Conservation (phyloP, 2,797 vertebrate species). For the Danio jaintianensis region DNA sequence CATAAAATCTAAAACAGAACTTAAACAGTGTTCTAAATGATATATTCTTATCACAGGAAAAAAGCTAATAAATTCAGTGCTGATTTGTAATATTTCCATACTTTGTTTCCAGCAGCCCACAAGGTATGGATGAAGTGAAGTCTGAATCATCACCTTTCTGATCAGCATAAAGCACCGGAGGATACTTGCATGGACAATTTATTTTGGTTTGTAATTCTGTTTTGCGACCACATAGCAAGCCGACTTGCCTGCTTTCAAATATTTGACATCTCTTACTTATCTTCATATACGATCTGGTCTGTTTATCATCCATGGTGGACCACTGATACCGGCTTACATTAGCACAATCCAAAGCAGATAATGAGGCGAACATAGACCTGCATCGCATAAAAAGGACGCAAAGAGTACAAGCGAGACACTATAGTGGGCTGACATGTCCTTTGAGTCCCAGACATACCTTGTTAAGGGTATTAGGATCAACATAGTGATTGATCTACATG, state of each 20-base stretch:
- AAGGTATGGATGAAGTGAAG: constrained; percentile 25
- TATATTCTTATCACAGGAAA: not conserved
- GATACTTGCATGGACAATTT: constrained; percentile 13
- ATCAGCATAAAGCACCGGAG: constrained; percentile 23
- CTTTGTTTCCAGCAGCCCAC: not conserved
- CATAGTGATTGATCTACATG: constrained; percentile 78
- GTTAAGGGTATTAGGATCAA: constrained; percentile 76
- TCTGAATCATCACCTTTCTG: constrained; percentile 28
- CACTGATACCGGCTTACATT: not conserved
- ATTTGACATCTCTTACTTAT: not conserved
- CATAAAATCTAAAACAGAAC: not conserved
- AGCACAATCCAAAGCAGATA: constrained; percentile 20
- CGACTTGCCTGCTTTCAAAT: not conserved
- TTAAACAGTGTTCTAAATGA: not conserved
- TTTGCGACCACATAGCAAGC: not conserved
- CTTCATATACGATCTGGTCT: not conserved
- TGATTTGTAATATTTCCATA: constrained; percentile 3
- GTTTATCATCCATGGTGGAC: not conserved
- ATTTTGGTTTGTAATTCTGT: constrained; percentile 21
- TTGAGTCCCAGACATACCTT: constrained; percentile 68
- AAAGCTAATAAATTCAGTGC: not conserved
- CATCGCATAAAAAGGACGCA: constrained; percentile 9
- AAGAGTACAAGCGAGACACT: constrained; percentile 38
- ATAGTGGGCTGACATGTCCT: constrained; percentile 68
- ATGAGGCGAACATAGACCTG: constrained; percentile 21